These are phyloP conservation scores for Leptinotarsa haldemani DNA, from an alignment of 2,888 invertebrate species.

Conservation along the genomic window DNA sequence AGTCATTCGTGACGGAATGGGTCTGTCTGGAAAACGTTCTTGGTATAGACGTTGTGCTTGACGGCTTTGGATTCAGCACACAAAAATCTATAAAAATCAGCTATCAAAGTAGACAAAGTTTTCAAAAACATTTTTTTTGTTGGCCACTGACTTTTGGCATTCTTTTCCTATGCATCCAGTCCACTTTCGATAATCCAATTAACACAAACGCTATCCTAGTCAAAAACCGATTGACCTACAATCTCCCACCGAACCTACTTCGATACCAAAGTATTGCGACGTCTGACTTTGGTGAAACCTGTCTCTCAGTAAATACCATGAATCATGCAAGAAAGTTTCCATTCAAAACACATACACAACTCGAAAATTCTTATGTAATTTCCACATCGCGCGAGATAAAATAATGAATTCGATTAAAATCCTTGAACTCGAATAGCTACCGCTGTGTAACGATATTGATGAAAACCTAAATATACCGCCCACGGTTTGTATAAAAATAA, in stretches of 20 bases:
- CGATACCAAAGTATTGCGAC: neutral
- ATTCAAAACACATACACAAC: conserved; percentile 15
- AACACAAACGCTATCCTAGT: no score
- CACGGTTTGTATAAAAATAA: neutral
- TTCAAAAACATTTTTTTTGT: no score
- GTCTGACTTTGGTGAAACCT: neutral
- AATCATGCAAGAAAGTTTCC: conserved; percentile 15
- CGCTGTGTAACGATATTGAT: neutral
- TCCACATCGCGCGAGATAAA: neutral
- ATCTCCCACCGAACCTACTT: no score
- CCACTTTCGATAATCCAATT: no score
- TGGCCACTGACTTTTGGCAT: no score
- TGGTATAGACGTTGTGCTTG: no score
- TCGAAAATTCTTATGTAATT: conserved; percentile 9
- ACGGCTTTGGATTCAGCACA: no score
- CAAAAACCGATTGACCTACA: no score
- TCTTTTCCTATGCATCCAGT: neutral
- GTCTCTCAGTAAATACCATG: neutral
- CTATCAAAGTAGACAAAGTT: no score
- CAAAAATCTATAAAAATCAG: no score
- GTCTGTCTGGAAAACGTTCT: no score
- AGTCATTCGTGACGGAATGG: no score
- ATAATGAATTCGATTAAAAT: conserved; percentile 6
- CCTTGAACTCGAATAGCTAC: neutral
- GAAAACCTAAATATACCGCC: conserved; percentile 6